Percentiles rank a stretch among this genome's conserved stretches.
These are phyloP conservation scores for Typhlichthys subterraneus DNA, from an alignment of 2,797 vertebrate genomes.

Conservation along the genomic window DNA sequence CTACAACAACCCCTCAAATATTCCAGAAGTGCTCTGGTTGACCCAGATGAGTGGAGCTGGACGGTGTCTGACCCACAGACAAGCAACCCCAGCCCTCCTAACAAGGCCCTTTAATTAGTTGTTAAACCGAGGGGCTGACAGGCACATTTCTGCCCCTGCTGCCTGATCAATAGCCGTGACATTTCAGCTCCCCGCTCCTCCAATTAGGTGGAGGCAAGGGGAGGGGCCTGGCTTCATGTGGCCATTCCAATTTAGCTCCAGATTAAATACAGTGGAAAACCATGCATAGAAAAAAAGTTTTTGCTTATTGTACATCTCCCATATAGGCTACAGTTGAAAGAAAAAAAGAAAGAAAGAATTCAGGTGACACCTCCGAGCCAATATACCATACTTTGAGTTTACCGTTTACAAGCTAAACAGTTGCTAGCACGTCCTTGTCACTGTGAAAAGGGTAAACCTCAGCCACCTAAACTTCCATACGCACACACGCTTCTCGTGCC, in stretches of 20 bases:
- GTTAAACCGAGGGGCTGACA: constrained; percentile 43
- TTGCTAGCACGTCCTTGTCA: no score
- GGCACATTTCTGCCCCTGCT: constrained; percentile 23
- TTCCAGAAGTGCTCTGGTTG: constrained; percentile 25
- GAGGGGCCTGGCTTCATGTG: constrained; percentile 16
- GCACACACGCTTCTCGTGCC: constrained; percentile 29
- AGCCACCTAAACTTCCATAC: not conserved
- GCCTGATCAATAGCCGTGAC: constrained; percentile 65
- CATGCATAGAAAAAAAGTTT: no score
- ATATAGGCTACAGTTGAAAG: no score
- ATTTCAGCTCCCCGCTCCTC: constrained; percentile 55
- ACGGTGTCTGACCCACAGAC: constrained; percentile 43
- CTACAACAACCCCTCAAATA: constrained; percentile 12
- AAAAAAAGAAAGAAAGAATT: no score
- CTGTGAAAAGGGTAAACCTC: no score
- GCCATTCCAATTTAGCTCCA: constrained; percentile 26
- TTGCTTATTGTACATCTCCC: no score
- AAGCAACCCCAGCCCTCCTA: constrained; percentile 39
- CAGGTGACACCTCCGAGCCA: no score
- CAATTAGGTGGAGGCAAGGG: constrained; percentile 40
- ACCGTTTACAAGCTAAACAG: no score
- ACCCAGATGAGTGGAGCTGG: constrained; percentile 29
- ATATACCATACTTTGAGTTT: no score
- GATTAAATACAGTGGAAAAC: constrained; percentile 15
- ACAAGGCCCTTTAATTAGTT: constrained; percentile 66